Evolutionary conservation across 1,140 invertebrate species (phyloP).

Genomic region (Rhynchophorus ferrugineus): DNA sequence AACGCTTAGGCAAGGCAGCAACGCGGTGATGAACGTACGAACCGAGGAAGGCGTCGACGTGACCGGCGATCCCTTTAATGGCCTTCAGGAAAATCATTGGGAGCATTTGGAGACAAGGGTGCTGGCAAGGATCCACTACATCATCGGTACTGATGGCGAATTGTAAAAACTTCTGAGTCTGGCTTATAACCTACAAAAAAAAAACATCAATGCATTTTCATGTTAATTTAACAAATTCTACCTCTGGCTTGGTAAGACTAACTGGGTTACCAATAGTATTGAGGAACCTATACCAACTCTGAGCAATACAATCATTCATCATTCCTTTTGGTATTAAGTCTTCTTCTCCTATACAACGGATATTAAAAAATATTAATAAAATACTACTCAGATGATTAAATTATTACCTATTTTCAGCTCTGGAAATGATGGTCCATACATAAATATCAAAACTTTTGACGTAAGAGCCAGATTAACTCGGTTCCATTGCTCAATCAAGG

Average conservation of each 20-base stretch:
- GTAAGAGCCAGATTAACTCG: constrained; percentile 85
- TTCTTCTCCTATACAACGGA: constrained; percentile 63
- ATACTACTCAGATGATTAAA: constrained; percentile 1
- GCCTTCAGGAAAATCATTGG: constrained; percentile 89
- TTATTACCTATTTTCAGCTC: constrained; percentile 64
- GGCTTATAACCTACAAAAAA: constrained; percentile 46
- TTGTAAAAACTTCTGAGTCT: constrained; percentile 62
- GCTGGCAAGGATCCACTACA: constrained; percentile 79
- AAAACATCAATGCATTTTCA: neutral
- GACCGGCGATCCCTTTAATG: constrained; percentile 84
- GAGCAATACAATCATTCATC: constrained; percentile 80
- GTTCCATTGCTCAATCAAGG: constrained; percentile 92
- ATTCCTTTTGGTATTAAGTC: constrained; percentile 76
- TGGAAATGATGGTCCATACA: constrained; percentile 84
- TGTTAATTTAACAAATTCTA: constrained; percentile 34
- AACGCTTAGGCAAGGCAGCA: neutral
- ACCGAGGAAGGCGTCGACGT: constrained; percentile 95
- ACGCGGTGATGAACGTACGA: constrained; percentile 37
- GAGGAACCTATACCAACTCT: constrained; percentile 90
- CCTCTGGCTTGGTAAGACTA: constrained; percentile 78
- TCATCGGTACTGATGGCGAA: constrained; percentile 47
- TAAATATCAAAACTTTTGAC: constrained; percentile 71
- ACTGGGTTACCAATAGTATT: constrained; percentile 92
- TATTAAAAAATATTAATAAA: constrained; percentile 3
- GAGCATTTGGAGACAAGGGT: constrained; percentile 79